Base-by-base conservation (phyloP, 2,888 invertebrate genomes). In the Drosophila ochracea region DNA sequence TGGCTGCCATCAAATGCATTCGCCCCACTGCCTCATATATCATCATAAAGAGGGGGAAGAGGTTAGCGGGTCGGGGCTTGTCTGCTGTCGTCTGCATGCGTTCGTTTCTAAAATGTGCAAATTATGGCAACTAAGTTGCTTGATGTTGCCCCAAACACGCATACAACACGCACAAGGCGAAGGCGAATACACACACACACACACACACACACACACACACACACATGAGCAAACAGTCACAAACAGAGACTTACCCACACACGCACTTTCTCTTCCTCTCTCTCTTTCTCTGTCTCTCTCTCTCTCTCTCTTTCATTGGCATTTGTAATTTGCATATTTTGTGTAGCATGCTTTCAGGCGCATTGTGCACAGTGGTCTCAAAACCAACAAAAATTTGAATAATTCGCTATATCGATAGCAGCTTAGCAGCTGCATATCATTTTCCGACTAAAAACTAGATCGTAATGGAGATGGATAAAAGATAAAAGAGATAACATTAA, bases 81-180 rank as follows among this genome's bases (percentile, higher is more conserved):
- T 16, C 68, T 73, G 60, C 71, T 84, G 90, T 89, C 90, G 88
- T 43, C 41, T 68, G 80, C 84, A 89, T 77, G 77, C 69, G 72
- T 72, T 64, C 62, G 60, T 68, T 63, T 68, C 75, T 77, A 73
- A 85, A 85, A 88, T 85, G 78, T 85, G 83, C 80, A 88, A 85
- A 85, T 85, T 89, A 85, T 90, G 84, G 90, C 84, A 85, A 90
- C 90, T 90, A 80, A 89, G 85, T 85, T 88, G 83, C 88, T 49
- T 59, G 33, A 76, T 82, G 84, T 73, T 89, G 84, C 73, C 82
- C 61, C 69, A 62, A 76, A 82, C 87, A 84, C 79, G 84, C 89
- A 81, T 33, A 9, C 35, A 47, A 5, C 6, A 67, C 47, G 52
- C 47, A 52, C 54, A 30, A 47, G 47, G 54, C 54, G 39, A 60